Evolutionary conservation across 1,140 invertebrate genomes (phyloP).

Genomic region (Drosophila persimilis): DNA sequence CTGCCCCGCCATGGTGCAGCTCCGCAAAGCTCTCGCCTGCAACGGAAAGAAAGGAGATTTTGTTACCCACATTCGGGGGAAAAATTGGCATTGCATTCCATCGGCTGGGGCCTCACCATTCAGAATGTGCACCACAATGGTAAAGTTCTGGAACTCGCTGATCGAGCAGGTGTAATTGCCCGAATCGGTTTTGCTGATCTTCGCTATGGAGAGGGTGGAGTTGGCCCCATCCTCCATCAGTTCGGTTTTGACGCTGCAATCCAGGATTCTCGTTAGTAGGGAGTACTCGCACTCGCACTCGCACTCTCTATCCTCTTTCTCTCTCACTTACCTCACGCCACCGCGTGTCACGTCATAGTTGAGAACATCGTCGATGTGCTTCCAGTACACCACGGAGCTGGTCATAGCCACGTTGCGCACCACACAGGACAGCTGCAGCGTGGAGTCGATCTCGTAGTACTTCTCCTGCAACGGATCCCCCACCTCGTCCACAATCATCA

Average conservation of each 20-base stretch:
- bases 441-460: conserved; percentile 90
- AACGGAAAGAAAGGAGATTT: background rate
- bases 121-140: conserved; percentile 88
- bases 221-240: conserved; percentile 89
- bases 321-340: conserved; percentile 86
- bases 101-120: conserved; percentile 85
- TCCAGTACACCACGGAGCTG: conserved; percentile 88
- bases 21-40: conserved; percentile 87
- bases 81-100: background rate
- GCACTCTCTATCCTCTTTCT: background rate
- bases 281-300: no score
- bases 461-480: conserved; percentile 88
- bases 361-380: conserved; percentile 87
- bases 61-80: background rate
- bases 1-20: conserved; percentile 84
- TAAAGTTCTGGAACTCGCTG: conserved; percentile 86
- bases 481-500: conserved; percentile 89
- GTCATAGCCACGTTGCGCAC: conserved; percentile 88
- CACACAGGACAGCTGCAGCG: conserved; percentile 88
- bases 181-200: conserved; percentile 89
- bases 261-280: no score
- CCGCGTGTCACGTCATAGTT: conserved; percentile 90
- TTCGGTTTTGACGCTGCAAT: conserved; percentile 88
- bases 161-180: conserved; percentile 92
- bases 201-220: conserved; percentile 89